Evolutionary conservation across 1,140 invertebrate genomes (phyloP), one percentile per base, ranked within the genome.

Genomic region (Stegodyphus mimosarum): DNA sequence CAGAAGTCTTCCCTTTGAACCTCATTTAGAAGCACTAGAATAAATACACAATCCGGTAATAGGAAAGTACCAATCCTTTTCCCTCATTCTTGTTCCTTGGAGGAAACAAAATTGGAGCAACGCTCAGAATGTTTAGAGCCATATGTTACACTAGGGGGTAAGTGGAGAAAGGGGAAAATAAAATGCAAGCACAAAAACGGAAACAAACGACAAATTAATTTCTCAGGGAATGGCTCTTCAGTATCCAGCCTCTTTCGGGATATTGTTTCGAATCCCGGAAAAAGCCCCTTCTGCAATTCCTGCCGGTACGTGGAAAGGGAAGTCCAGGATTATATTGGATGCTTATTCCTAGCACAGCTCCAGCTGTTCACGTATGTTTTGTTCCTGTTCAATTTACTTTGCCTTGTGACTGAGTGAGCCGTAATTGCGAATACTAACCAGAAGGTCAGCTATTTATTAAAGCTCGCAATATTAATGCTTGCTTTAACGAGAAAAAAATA

Each of bases 151-250:
- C 18, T 15, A 71, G 11, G 9, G 70, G 70, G n/a, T 49, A 71
- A 33, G 50, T 6, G 18, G 49, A 6, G 10, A 9, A 33, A 18
- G n/a, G 11, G 11, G 9, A 67, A 67, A 17, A 18, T 18, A 67
- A 67, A 67, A 9, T 18, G 15, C 66, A 67, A 17, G 33, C n/a
- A n/a, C 9, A 18, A 18, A n/a, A 6, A 18, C 17, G 18, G 70
- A 50, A 6, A 49, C 33, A 69, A 13, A 49, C 10, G 70, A 71
- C 33, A 71, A 71, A 71, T 71, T 71, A 71, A 71, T 71, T 71
- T 71, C 70, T 10, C 48, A n/a, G 33, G 70, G 18, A 71, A 33
- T 33, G 33, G 33, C 1, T 33, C 33, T 33, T 33, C 33, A 33
- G 3, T 33, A 33, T 33, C 33, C 33, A 33, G 33, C 33, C 33